Evolutionary conservation across 2,113 vertebrate species (phyloP).

Genomic region (Edolisoma coerulescens): DNA sequence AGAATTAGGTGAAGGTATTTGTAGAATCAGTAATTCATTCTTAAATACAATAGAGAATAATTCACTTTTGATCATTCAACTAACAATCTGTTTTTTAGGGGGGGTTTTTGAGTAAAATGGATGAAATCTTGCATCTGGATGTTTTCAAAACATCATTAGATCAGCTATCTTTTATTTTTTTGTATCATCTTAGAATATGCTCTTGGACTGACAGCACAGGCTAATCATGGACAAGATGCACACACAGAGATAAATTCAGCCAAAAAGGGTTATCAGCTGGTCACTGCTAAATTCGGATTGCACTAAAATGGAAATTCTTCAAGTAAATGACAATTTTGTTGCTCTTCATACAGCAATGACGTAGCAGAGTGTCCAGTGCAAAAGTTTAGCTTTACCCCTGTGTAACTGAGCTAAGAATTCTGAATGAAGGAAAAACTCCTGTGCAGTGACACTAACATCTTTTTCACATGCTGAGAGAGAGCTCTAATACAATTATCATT

Average conservation of each 20-base stretch:
- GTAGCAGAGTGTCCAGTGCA: neutral
- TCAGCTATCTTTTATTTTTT: neutral
- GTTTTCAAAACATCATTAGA: neutral
- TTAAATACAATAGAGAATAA: neutral
- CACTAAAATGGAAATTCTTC: neutral
- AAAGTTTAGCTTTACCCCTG: neutral
- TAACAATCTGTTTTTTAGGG: neutral
- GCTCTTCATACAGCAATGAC: neutral
- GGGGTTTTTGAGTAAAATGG: rapidly evolving
- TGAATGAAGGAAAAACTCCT: neutral
- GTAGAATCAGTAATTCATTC: neutral
- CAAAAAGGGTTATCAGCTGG: neutral
- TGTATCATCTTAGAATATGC: neutral
- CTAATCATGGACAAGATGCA: neutral
- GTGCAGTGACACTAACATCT: neutral
- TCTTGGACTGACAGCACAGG: neutral
- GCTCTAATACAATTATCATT: neutral
- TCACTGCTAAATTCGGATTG: neutral
- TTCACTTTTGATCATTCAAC: neutral
- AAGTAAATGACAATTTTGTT: neutral
- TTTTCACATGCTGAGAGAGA: neutral
- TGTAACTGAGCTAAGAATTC: neutral
- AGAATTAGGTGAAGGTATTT: neutral
- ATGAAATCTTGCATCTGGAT: neutral
- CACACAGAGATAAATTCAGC: neutral